Base-by-base conservation (phyloP, 2,888 invertebrate genomes). In the Gandaritis pyraliata region DNA sequence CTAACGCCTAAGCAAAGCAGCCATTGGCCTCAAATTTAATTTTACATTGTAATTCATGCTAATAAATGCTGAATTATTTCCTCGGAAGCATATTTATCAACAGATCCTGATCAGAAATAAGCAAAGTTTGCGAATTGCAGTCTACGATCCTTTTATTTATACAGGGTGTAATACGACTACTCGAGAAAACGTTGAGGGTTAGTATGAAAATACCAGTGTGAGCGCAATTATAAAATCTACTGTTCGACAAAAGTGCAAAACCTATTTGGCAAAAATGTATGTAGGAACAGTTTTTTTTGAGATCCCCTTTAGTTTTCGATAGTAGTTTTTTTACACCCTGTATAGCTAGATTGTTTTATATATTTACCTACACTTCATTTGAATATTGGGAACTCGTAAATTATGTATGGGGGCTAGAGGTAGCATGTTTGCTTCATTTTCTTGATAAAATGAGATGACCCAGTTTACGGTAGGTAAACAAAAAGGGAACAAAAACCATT, bases 41-140 rank as follows among this genome's bases (percentile, higher is more conserved):
- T 79, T 88, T 80, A 78, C 68, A 89, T 83, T 86, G 84, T 85
- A 88, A 88, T 88, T 82, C 81, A 88, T 86, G 87, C 72, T 81
- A 87, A 88, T 84, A 72, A 80, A 76, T 81, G 73, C 80, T 75
- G 79, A 75, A 80, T 78, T 72, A 82, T 85, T 86, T 85, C 78
- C 78, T 80, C 76, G 71, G 75, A 18, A 72, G 76, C 77, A 73
- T 82, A 83, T 86, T 86, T 88, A 87, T 88, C 87, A 84, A 75
- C 33, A 80, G 79, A 81, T 80, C 81, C 71, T 75, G 82, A 85
- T 85, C 86, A 74, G 77, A 81, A 79, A 80, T 83, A 82, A 82
- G 80, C 76, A 73, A 68, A 66, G 77, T 71, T 82, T 79, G 82
- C 81, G 80, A 85, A 85, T 82, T 80, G 77, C 73, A 72, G 70